Conservation (phyloP, 2,888 invertebrate genomes). For the Drosophila affinis region DNA sequence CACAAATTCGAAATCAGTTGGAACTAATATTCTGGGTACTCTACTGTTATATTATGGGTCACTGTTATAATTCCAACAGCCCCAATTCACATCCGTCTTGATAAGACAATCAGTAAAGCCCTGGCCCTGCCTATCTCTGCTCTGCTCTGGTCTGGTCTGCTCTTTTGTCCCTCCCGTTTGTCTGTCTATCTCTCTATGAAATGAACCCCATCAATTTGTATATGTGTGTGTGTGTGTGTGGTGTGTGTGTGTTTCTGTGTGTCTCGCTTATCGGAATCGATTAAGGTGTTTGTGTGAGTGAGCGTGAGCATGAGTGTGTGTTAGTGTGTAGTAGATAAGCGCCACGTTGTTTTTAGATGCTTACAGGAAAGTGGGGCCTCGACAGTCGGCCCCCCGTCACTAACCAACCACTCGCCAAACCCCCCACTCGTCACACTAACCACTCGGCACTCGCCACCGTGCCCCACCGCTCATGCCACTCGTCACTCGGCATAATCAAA, state of each 20-base stretch:
- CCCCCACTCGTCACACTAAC: neutral
- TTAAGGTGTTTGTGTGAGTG: conserved; percentile 13
- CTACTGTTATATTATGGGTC: neutral
- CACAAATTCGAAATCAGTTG: neutral
- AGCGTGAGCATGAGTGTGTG: conserved; percentile 13
- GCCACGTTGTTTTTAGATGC: conserved; percentile 18
- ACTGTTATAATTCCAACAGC: conserved; percentile 21
- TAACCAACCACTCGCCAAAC: neutral
- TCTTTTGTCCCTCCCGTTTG: neutral
- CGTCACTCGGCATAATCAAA: neutral
- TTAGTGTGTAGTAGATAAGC: conserved; percentile 44
- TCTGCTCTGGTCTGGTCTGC: neutral
- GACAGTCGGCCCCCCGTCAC: neutral
- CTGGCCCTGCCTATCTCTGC: conserved; percentile 29
- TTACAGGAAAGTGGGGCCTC: neutral
- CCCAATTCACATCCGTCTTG: conserved; percentile 22
- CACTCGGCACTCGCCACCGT: neutral
- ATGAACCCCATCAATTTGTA: conserved; percentile 8
- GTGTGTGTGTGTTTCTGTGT: neutral
- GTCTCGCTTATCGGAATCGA: conserved; percentile 27
- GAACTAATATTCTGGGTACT: neutral
- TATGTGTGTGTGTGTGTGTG: conserved; percentile 18
- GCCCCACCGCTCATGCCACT: neutral
- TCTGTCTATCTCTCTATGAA: neutral
- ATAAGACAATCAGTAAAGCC: conserved; percentile 22